Evolutionary conservation across 2,797 vertebrate genomes (phyloP), one percentile per base, ranked within the genome.

Genomic region (Sebastes steindachneri): DNA sequence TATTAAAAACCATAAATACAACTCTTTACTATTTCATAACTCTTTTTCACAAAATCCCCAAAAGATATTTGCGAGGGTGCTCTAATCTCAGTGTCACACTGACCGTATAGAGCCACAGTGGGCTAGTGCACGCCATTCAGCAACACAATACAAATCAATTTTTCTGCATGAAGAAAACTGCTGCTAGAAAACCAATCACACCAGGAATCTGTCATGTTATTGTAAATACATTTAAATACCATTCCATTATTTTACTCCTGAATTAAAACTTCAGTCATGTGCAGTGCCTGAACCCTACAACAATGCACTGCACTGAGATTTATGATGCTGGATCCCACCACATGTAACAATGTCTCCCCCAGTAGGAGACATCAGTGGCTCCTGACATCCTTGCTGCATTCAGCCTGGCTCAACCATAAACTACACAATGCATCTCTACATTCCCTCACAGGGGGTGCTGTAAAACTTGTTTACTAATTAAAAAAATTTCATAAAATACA

Each of bases 271-370:
- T 5, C 23, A 26, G 7, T 68, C 29, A 17, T 4, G 54, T 3
- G 9, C 37, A 59, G 8, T 4, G 12, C 17, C n/a, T 53, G 19
- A 23, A 70, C n/a, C 15, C 28, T 41, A 66, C 41, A 57, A 57
- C 63, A 75, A 65, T 29, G 54, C 9, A 67, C 48, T 23, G 55
- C 37, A 19, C 57, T 59, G 57, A 65, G 75, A 64, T 73, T 73
- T 53, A 69, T 63, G 72, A 37, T 65, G 80, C 83, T 48, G 23
- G 57, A 82, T 87, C 68, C 31, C 21, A 66, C 68, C 60, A 72
- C 48, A 9, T 71, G 66, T 48, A 33, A 14, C 62, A 60, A 26
- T 37, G 23, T 58, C 29, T 35, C 51, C 57, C 48, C 5, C 51
- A 55, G 7, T n/a, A 58, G 37, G 35, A 79, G 28, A 86, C 71